A percentile compares a stretch with the other conserved stretches of the same genome.
Evolutionary conservation across 2,113 vertebrate genomes (phyloP).

Genomic region (Acrocephalus arundinaceus): DNA sequence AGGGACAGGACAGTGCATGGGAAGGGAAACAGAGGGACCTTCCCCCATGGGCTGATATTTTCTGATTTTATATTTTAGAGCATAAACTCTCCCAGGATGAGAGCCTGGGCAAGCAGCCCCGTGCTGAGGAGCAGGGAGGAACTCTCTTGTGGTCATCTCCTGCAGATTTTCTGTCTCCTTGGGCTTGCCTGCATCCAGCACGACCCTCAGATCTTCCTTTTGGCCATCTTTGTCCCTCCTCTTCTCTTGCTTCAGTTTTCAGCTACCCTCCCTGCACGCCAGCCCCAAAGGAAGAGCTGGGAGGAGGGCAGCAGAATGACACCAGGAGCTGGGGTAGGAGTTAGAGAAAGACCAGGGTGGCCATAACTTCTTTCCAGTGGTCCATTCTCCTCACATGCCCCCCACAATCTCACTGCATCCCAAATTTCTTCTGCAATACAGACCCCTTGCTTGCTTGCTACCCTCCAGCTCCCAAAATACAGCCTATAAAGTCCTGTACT

Average conservation of each 20-base stretch:
- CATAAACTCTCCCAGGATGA: not conserved
- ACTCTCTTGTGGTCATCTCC: not conserved
- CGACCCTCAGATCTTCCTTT: not conserved
- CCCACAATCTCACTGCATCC: not conserved
- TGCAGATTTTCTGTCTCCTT: not conserved
- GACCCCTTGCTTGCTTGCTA: not conserved
- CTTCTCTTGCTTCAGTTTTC: not conserved
- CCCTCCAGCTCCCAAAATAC: not conserved
- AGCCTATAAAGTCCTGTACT: not conserved
- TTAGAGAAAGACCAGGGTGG: not conserved
- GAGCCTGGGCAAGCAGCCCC: not conserved
- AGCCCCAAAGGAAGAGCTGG: not conserved
- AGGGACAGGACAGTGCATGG: not conserved
- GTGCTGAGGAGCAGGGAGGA: not conserved
- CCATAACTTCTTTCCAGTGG: not conserved
- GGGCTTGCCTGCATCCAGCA: not conserved
- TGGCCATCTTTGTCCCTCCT: not conserved
- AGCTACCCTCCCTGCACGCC: not conserved
- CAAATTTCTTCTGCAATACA: not conserved
- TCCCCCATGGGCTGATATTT: not conserved
- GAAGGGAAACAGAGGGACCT: not conserved
- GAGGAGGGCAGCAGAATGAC: not conserved
- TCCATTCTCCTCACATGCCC: not conserved
- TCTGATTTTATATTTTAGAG: not conserved
- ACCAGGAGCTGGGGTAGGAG: not conserved